Percentiles rank a stretch among this genome's conserved stretches.
Conservation (phyloP, 1,140 invertebrate species). For the Dendroctonus valens region DNA sequence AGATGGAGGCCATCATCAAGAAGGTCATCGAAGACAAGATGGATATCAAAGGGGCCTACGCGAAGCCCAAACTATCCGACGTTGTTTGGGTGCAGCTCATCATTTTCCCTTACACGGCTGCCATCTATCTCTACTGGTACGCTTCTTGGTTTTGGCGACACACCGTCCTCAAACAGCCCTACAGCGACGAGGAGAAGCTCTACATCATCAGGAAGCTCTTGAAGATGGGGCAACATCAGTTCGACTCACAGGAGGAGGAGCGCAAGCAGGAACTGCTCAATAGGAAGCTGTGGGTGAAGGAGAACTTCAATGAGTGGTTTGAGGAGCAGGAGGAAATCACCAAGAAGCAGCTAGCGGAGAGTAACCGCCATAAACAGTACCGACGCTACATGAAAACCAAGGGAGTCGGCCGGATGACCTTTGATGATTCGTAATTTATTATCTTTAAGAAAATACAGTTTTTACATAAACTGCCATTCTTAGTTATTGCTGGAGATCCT, state of each 20-base stretch:
- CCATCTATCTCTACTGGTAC: constrained; percentile 72
- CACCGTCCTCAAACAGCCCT: constrained; percentile 70
- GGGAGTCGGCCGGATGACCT: constrained; percentile 74
- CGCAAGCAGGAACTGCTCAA: constrained; percentile 73
- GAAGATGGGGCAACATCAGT: constrained; percentile 67
- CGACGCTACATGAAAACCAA: constrained; percentile 78
- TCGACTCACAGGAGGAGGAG: constrained; percentile 69
- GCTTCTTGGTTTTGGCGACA: constrained; percentile 79
- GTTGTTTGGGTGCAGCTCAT: constrained; percentile 81
- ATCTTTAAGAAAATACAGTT: not conserved
- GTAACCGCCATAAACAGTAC: constrained; percentile 75
- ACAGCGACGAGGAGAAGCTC: constrained; percentile 77
- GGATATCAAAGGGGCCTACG: constrained; percentile 87
- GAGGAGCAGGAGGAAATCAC: constrained; percentile 76
- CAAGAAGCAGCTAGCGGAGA: constrained; percentile 76
- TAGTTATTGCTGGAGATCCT: not conserved
- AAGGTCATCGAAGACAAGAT: constrained; percentile 86
- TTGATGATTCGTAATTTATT: constrained; percentile 68
- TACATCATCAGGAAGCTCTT: constrained; percentile 80
- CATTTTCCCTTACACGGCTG: constrained; percentile 71
- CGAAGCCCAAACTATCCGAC: constrained; percentile 72
- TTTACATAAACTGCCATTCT: not conserved
- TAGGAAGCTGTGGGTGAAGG: constrained; percentile 77
- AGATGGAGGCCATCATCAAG: constrained; percentile 69
- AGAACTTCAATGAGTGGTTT: constrained; percentile 79